Percentiles rank a stretch among this genome's conserved stretches.
These are phyloP conservation scores for Erinaceus europaeus DNA, from an alignment of 2,113 vertebrate species.

Conservation along the genomic window DNA sequence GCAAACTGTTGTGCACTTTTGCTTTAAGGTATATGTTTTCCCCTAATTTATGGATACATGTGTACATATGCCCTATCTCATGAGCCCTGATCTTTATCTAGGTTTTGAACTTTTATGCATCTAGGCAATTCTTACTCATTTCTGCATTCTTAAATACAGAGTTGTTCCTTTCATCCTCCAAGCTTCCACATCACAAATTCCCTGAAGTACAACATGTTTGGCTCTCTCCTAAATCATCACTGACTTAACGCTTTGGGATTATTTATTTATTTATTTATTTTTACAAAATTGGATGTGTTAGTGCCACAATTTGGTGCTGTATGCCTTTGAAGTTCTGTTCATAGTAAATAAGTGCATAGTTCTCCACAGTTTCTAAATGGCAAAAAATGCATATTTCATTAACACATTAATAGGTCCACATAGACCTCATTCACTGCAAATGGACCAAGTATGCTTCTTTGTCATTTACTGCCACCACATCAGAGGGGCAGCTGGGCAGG, in stretches of 20 bases:
- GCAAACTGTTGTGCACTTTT: no score
- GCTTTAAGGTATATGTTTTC: no score
- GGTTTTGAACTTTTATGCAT: not conserved
- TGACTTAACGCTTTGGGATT: not conserved
- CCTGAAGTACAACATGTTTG: not conserved
- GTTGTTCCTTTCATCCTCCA: not conserved
- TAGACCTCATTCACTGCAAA: not conserved
- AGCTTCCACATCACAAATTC: constrained; percentile 17
- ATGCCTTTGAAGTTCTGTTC: constrained; percentile 42
- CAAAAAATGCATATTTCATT: not conserved
- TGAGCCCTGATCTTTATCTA: no score
- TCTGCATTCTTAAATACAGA: not conserved
- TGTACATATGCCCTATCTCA: no score
- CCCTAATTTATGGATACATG: no score
- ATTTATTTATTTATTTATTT: no score
- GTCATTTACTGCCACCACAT: not conserved
- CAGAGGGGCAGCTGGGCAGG: not conserved
- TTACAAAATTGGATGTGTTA: not conserved
- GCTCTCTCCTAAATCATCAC: not conserved
- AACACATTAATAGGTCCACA: not conserved
- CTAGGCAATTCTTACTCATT: not conserved
- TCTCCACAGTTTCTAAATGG: constrained; percentile 20
- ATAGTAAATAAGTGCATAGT: not conserved
- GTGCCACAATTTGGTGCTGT: not conserved
- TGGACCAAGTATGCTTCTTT: not conserved